Evolutionary conservation across 2,888 invertebrate species (phyloP).

Genomic region (Operophtera brumata): DNA sequence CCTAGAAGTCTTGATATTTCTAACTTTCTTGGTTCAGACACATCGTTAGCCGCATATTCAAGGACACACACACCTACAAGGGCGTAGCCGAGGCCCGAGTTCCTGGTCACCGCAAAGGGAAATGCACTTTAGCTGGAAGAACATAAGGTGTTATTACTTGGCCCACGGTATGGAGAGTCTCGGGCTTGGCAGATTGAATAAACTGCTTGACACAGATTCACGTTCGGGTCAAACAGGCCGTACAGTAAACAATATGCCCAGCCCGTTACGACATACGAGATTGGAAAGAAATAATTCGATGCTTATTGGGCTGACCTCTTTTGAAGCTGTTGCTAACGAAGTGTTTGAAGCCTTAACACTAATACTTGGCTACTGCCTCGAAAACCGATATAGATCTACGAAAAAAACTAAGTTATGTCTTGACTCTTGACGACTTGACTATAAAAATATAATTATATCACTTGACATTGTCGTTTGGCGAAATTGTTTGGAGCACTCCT

Average conservation of each 20-base stretch:
- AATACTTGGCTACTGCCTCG: neutral
- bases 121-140: conserved; percentile 45
- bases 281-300: conserved; percentile 44
- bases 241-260: conserved; percentile 60
- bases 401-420: no score
- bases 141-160: conserved; percentile 48
- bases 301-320: conserved; percentile 17
- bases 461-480: no score
- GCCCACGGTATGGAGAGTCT: conserved; percentile 51
- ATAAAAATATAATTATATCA: no score
- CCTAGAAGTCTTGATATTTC: conserved; percentile 30
- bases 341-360: neutral
- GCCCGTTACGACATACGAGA: conserved; percentile 66
- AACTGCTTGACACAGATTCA: conserved; percentile 81
- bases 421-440: no score
- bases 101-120: conserved; percentile 38
- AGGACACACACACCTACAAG: conserved; percentile 69
- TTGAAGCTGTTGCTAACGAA: neutral
- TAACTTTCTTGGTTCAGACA: conserved; percentile 46
- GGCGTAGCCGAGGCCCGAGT: conserved; percentile 48
- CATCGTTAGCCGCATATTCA: conserved; percentile 64
- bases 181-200: conserved; percentile 75
- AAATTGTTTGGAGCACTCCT: no score
- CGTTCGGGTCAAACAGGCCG: conserved; percentile 75
- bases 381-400: no score